phyloP scores from a whole-genome alignment of 2,888 invertebrate species.

The Alloplasta piceator region DNA sequence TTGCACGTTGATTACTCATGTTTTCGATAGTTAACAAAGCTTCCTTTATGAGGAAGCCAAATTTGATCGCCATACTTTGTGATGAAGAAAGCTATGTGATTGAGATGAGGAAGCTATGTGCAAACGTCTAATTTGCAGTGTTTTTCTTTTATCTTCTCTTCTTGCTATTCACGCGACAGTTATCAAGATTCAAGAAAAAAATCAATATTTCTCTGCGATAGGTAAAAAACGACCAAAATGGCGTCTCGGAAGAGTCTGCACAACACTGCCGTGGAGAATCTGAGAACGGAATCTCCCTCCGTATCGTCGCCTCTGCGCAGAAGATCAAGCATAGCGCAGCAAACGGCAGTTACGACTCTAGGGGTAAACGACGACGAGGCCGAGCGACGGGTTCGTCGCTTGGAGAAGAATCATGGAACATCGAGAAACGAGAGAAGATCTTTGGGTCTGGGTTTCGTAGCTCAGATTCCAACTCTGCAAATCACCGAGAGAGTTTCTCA shows the following conservation, averaged over 20 bases:
- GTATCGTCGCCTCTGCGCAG: slow-evolving; percentile 65
- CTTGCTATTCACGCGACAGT: background rate
- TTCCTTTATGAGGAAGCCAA: too few relatives aligned
- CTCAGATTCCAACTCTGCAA: slow-evolving; percentile 71
- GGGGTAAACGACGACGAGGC: slow-evolving; percentile 78
- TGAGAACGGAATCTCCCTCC: slow-evolving; percentile 13
- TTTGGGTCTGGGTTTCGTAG: slow-evolving; percentile 68
- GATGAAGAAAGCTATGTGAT: too few relatives aligned
- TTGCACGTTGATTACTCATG: too few relatives aligned
- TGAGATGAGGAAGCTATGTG: too few relatives aligned
- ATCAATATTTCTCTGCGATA: background rate
- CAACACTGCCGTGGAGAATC: slow-evolving; percentile 36
- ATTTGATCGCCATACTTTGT: too few relatives aligned
- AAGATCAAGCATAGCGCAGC: slow-evolving; percentile 52
- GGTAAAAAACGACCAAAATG: slow-evolving; percentile 10
- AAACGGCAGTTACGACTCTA: background rate
- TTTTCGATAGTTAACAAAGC: too few relatives aligned
- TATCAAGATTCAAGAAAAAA: background rate
- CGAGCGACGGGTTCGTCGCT: slow-evolving; percentile 72
- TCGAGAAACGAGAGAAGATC: slow-evolving; percentile 68
- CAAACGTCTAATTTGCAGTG: too few relatives aligned
- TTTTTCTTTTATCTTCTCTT: too few relatives aligned
- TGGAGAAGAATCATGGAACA: slow-evolving; percentile 43
- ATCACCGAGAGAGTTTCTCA: slow-evolving; percentile 75
- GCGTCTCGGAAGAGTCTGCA: slow-evolving; percentile 38